Base-by-base conservation (phyloP, 2,797 vertebrate genomes). In the Hozukius guyotensis region DNA sequence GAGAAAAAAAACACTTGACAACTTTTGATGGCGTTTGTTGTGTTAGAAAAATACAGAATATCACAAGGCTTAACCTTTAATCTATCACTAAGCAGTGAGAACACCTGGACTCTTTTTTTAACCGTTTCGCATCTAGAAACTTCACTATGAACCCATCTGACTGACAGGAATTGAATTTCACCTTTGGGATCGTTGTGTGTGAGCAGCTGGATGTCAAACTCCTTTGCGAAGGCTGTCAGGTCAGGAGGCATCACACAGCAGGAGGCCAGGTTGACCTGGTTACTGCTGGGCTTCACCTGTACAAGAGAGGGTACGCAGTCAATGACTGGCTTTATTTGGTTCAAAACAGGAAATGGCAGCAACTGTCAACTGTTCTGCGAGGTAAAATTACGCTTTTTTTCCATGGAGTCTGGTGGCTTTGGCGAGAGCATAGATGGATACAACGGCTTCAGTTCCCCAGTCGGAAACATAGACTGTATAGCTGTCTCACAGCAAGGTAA, bases 211-310 rank as follows among this genome's bases (percentile, higher is more conserved):
- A 99, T 99, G 91, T 99, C 98, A 88, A 96, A 98, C 79, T 99
- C 94, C 93, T 99, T 99, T 12, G 99, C 98, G 77, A 99, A 99
- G 34, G 98, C 98, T 24, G 98, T 99, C 73, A 99, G 94, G 89
- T 99, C 99, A n/a, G 98, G 98, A 76, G 99, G 99, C 99, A 99
- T 99, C 93, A 99, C 98, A 83, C 99, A 99, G 93, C 99, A 99
- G 68, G 99, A 99, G 42, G 99, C 98, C 71, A 99, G 95, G 89
- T 99, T 99, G 70, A 99, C 98, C 94, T 99, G 99, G 92, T 99
- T 99, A 91, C 99, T 99, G 92, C 96, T 98, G 78, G 98, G 99
- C 88, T 99, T 99, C 79, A 99, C 96, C 99, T 99, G 78, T 74
- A 56, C 83, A 4, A 70, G 42, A 83, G n/a, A 81, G 6, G 12